Percentiles rank a stretch among this genome's conserved stretches.
Conservation (phyloP, 2,888 invertebrate genomes). For the Frankliniella fusca region DNA sequence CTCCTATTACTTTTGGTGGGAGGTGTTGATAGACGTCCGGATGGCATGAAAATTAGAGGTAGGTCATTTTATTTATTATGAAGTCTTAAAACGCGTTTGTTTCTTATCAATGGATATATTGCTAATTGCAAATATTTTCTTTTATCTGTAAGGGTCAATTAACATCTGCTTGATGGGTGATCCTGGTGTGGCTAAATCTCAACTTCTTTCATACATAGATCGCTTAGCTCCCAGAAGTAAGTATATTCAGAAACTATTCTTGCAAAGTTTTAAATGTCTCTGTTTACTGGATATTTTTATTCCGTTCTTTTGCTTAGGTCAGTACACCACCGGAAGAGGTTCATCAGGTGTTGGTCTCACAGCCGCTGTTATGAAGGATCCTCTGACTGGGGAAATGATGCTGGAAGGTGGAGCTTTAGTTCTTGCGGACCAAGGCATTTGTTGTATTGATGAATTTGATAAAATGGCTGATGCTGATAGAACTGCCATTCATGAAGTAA, state of each 20-base stretch:
- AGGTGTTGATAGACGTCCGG: conserved; percentile 79
- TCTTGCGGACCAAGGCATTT: conserved; percentile 92
- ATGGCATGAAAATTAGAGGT: conserved; percentile 95
- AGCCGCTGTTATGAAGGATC: conserved; percentile 87
- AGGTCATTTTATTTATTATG: conserved; percentile 30
- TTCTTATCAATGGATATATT: neutral
- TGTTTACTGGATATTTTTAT: neutral
- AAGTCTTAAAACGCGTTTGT: neutral
- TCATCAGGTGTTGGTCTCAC: conserved; percentile 98
- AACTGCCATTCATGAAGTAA: conserved; percentile 95
- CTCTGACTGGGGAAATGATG: conserved; percentile 93
- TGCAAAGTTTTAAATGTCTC: neutral
- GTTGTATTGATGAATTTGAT: conserved; percentile 99
- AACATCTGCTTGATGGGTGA: conserved; percentile 99
- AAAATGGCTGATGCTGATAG: conserved; percentile 97
- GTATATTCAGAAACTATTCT: conserved; percentile 45
- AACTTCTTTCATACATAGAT: conserved; percentile 90
- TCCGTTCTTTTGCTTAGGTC: conserved; percentile 51
- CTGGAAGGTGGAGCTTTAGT: conserved; percentile 96
- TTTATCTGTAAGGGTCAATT: conserved; percentile 50
- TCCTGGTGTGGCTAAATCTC: conserved; percentile 99
- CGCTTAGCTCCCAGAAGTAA: conserved; percentile 82
- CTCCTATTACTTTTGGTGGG: conserved; percentile 86
- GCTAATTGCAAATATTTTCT: conserved; percentile 2
- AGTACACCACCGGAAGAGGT: conserved; percentile 94